Evolutionary conservation across 2,888 invertebrate species (phyloP).

Genomic region (Phania funesta): DNA sequence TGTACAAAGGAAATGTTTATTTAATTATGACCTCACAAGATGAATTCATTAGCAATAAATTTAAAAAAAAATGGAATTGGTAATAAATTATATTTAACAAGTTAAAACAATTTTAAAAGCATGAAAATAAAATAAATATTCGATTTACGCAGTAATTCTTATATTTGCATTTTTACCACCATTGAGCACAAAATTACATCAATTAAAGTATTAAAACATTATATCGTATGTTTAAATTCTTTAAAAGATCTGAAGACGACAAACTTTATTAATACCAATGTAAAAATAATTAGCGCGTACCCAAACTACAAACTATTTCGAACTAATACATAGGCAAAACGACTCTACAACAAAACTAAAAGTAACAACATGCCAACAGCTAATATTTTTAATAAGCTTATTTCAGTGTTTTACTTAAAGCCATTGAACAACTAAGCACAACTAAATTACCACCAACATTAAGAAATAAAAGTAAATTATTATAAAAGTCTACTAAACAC

Average conservation of each 20-base stretch:
- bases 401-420: slow-evolving; percentile 57
- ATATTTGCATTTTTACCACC: too few relatives aligned
- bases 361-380: slow-evolving; percentile 44
- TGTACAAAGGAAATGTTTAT: too few relatives aligned
- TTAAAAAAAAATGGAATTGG: too few relatives aligned
- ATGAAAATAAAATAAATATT: too few relatives aligned
- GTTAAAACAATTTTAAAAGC: too few relatives aligned
- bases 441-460: neutral
- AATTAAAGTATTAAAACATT: too few relatives aligned
- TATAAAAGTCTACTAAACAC: neutral
- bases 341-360: slow-evolving; percentile 16
- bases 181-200: too few relatives aligned
- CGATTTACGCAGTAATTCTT: too few relatives aligned
- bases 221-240: neutral
- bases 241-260: slow-evolving; percentile 20
- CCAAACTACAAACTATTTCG: slow-evolving; percentile 27
- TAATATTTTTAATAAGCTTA: slow-evolving; percentile 42
- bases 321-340: slow-evolving; percentile 33
- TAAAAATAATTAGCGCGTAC: slow-evolving; percentile 58
- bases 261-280: slow-evolving; percentile 27
- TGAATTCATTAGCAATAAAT: too few relatives aligned
- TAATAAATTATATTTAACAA: too few relatives aligned
- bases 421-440: slow-evolving; percentile 44
- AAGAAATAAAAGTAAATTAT: slow-evolving; percentile 26
- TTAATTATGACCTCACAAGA: too few relatives aligned